phyloP scores from a whole-genome alignment of 2,113 vertebrate genomes.

The Gobio gobio region DNA sequence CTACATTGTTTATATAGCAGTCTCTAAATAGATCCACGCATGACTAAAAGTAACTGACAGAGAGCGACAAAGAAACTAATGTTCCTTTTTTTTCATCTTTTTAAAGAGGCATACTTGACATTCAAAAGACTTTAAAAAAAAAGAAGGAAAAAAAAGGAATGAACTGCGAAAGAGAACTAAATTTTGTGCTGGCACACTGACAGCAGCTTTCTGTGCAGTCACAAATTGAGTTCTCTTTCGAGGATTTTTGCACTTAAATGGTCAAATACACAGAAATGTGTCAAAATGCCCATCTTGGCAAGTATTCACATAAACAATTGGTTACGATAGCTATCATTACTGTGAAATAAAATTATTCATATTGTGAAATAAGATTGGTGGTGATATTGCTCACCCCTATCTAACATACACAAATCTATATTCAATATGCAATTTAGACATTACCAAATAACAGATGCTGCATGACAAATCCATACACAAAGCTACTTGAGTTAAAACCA shows the following conservation, averaged over 20 bases:
- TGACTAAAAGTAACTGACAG: too few relatives aligned
- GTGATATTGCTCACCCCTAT: neutral
- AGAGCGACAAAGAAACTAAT: too few relatives aligned
- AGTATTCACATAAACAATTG: neutral
- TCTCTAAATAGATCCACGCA: neutral
- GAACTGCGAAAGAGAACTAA: too few relatives aligned
- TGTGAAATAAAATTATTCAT: neutral
- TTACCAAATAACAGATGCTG: neutral
- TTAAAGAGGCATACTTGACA: too few relatives aligned
- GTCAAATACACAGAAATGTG: neutral
- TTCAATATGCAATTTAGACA: neutral
- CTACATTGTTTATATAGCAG: neutral
- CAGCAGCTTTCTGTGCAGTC: too few relatives aligned
- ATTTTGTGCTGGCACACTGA: too few relatives aligned
- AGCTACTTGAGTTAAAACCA: conserved; percentile 3
- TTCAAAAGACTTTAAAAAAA: too few relatives aligned
- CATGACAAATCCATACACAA: conserved; percentile 10
- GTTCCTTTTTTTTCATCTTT: too few relatives aligned
- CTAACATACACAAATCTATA: neutral
- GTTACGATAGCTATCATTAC: neutral
- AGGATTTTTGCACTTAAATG: neutral
- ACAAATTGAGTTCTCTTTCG: neutral
- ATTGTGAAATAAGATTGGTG: too few relatives aligned
- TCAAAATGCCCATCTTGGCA: neutral
- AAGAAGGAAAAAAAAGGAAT: too few relatives aligned